Base-by-base conservation (phyloP, 2,888 invertebrate genomes). In the Mimas tiliae region DNA sequence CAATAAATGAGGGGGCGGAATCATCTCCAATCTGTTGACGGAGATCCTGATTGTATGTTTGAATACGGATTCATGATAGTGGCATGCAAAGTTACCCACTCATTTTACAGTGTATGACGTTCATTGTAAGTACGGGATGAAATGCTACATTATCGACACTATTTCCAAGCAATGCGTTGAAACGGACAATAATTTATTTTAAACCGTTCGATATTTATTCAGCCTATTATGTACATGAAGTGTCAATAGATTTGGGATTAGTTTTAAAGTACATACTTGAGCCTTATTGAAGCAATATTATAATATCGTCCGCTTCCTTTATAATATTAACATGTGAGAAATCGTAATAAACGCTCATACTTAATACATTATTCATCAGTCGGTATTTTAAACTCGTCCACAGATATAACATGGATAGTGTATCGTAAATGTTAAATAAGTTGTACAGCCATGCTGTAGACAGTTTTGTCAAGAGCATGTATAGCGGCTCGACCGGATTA, bases 21-120 rank as follows among this genome's bases (percentile, higher is more conserved):
- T 80, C 82, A 83, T 42, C 19, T 42, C 79, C 87, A 88, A 88
- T 89, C 88, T 88, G 89, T 88, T 87, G 85, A 86, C 83, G 82
- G 85, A 79, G 81, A 78, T 86, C 82, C 86, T 82, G 87, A 87
- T 86, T 84, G 85, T 84, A 83, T 86, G 84, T 88, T 88, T 86
- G 82, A 80, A 80, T 77, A 83, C 80, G 81, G 80, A 84, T 79
- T 79, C 82, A 81, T 82, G 83, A 82, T 79, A 77, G 74, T 74
- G 80, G 16, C 16, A 38, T 77, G 79, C 78, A 75, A 81, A 80
- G 16, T n/a, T 50, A 33, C 50, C 33, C 48, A 33, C 50, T 27
- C 33, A 48, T n/a, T 63, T 34, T 34, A 55, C 34, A 38, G 38
- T 14, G 38, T 42, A 12, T 58, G 42, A 58, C 19, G 19, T 19